Evolutionary conservation across 2,113 vertebrate genomes (phyloP), one percentile per base, ranked within the genome.

Genomic region (Apteryx owenii): DNA sequence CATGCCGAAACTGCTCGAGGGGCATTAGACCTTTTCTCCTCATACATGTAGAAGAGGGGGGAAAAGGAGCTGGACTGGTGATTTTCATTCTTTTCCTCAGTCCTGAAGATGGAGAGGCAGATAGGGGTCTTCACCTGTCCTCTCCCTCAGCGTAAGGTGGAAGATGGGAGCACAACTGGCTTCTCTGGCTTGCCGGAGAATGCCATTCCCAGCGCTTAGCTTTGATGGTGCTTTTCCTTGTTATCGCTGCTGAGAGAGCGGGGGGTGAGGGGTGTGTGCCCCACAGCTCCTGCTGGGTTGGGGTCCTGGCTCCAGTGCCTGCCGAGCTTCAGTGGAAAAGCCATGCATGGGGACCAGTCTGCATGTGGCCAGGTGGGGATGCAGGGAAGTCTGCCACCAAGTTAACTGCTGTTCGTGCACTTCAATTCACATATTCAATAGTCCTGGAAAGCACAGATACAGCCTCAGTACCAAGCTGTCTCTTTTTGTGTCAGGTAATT

Each of bases 401-500:
- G 69, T 90, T 94, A 96, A 90, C 87, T 94, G 72, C 95, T 88
- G 22, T 64, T 95, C 61, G 10, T 58, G 68, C 85, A 95, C 94
- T 95, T 97, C 81, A 80, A 96, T 85, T 90, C 95, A 90, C 31
- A 66, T 79, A 54, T 94, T 96, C 70, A 88, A 68, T 88, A 84
- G 93, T 84, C 94, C 84, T 95, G 79, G 88, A 90, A 94, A 93
- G 96, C 86, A 90, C 95, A 94, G 93, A 94, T 91, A 80, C 46
- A 42, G 79, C 79, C 79, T 93, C 87, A 93, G 93, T 96, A 95
- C 85, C 93, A 94, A 92, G 77, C 89, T 93, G 92, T 93, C 94
- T 81, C 90, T 97, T 96, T 96, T 86, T 96, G 69, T 96, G 95
- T 86, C 85, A 93, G 93, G 90, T 97, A 96, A 97, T 97, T 97